Evolutionary conservation across 2,113 vertebrate genomes (phyloP).

Genomic region (Eonycteris spelaea): DNA sequence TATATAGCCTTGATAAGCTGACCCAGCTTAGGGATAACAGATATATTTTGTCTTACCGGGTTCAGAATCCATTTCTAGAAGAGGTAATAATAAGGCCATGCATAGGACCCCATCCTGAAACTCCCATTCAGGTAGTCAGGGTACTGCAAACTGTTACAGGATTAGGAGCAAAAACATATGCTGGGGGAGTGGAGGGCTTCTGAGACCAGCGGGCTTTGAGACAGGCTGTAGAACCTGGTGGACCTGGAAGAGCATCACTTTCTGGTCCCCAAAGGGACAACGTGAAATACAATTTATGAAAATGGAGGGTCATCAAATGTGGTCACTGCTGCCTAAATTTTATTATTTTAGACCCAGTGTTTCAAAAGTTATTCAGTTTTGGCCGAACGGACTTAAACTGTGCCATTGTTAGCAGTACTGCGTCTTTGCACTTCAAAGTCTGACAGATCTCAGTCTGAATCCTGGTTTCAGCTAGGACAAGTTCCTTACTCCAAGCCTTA

Average conservation of each 20-base stretch:
- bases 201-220: accelerated
- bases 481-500: neutral
- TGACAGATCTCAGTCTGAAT: neutral
- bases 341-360: neutral
- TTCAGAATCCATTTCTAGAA: neutral
- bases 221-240: neutral
- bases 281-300: neutral
- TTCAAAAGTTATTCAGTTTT: neutral
- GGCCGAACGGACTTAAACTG: neutral
- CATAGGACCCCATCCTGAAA: neutral
- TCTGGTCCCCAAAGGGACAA: neutral
- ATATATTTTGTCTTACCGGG: neutral
- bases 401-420: neutral
- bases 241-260: neutral
- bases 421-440: accelerated
- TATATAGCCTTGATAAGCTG: neutral
- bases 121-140: neutral
- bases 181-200: accelerated
- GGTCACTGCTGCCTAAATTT: neutral
- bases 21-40: neutral
- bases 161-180: no score
- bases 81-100: neutral
- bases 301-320: neutral
- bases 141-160: neutral
- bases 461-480: neutral